phyloP scores from a whole-genome alignment of 2,113 vertebrate genomes.

The Pao palembangensis region DNA sequence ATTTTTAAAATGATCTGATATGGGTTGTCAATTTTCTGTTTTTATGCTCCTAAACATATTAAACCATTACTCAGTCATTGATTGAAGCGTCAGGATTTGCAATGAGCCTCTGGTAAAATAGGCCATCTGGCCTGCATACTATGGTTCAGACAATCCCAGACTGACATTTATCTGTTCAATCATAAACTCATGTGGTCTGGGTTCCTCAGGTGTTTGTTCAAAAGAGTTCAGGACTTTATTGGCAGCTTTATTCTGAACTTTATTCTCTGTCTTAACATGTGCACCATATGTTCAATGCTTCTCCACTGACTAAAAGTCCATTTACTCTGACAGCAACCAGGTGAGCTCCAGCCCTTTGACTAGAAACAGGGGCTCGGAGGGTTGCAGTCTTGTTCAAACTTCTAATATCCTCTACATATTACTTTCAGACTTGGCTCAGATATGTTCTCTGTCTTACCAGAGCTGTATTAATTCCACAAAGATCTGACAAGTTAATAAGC shows the following conservation, averaged over 20 bases:
- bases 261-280: background rate
- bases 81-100: too few relatives aligned
- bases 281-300: background rate
- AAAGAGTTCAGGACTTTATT: conserved; percentile 1
- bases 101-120: too few relatives aligned
- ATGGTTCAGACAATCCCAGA: too few relatives aligned
- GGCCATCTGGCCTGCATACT: too few relatives aligned
- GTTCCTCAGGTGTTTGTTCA: background rate
- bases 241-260: background rate
- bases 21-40: too few relatives aligned
- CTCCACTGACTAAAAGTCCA: too few relatives aligned
- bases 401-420: background rate
- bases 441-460: background rate
- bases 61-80: too few relatives aligned
- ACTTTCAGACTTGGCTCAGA: background rate
- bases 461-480: background rate
- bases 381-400: background rate
- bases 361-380: background rate
- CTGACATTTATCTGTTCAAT: background rate
- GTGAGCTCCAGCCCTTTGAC: background rate
- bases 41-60: too few relatives aligned
- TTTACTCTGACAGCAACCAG: background rate
- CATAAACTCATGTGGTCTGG: background rate
- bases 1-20: too few relatives aligned
- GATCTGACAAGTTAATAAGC: background rate